phyloP scores from a whole-genome alignment of 2,797 vertebrate genomes.

The Morus bassanus region DNA sequence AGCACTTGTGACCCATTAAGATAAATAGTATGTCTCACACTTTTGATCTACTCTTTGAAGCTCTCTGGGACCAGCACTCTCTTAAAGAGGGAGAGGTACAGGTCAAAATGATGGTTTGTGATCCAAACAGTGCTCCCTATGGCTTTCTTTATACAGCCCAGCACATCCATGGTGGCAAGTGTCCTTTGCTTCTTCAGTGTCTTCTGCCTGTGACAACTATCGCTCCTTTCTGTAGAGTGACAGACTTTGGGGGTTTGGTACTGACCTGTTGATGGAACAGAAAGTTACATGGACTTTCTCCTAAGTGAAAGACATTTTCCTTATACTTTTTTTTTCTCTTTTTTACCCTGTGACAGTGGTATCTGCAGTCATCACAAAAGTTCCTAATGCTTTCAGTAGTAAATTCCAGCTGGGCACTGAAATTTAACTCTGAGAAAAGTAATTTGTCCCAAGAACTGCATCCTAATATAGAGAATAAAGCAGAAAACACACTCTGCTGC shows the following conservation, averaged over 20 bases:
- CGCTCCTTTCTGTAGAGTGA: background rate
- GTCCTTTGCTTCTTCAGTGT: background rate
- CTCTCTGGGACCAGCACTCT: background rate
- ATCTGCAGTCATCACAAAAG: background rate
- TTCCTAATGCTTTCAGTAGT: background rate
- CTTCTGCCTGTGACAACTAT: background rate
- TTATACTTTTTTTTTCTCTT: background rate
- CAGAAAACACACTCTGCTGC: conserved; percentile 34
- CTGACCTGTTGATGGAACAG: background rate
- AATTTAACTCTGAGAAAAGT: background rate
- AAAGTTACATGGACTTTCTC: background rate
- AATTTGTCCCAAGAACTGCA: conserved; percentile 32
- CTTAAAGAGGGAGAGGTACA: background rate
- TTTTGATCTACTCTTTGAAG: conserved; percentile 31
- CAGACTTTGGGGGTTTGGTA: background rate
- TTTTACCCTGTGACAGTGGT: background rate
- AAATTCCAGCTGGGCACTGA: background rate
- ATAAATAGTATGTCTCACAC: conserved; percentile 19
- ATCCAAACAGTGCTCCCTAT: background rate
- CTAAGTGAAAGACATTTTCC: background rate
- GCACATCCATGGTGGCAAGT: accelerated
- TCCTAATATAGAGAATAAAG: conserved; percentile 35
- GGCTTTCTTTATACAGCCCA: background rate
- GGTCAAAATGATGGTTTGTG: background rate
- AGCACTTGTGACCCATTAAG: conserved; percentile 37